Percentiles rank a stretch among this genome's conserved stretches.
Conservation (phyloP, 2,888 invertebrate species). For the Cerceris rybyensis region DNA sequence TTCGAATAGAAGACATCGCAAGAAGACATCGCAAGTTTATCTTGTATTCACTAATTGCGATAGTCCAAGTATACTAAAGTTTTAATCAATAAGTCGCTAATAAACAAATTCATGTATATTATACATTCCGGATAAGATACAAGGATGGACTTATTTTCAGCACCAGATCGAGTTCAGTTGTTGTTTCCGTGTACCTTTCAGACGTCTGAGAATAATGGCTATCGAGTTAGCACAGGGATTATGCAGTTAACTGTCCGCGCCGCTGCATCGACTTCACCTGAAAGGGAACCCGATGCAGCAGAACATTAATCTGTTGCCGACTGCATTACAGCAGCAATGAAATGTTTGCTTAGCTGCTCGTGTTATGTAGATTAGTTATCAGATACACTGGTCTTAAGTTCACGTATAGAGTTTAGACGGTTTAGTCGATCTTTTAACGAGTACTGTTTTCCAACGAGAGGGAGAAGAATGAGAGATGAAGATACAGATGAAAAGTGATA, state of each 20-base stretch:
- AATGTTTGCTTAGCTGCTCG: slow-evolving; percentile 43
- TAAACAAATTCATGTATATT: neutral
- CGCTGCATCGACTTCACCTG: slow-evolving; percentile 18
- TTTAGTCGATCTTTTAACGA: slow-evolving; percentile 7
- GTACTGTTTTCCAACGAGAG: neutral
- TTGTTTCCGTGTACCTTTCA: slow-evolving; percentile 28
- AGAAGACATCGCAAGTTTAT: too few species aligned
- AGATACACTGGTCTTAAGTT: slow-evolving; percentile 17
- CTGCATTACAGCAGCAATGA: slow-evolving; percentile 22
- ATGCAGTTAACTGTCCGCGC: neutral
- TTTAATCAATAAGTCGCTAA: neutral
- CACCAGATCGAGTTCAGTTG: neutral
- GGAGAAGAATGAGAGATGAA: neutral
- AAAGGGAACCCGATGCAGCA: slow-evolving; percentile 9
- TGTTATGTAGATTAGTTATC: slow-evolving; percentile 51
- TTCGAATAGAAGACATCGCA: too few species aligned
- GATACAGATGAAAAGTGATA: neutral
- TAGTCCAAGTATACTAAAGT: too few species aligned
- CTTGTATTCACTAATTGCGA: too few species aligned
- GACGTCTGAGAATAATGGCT: slow-evolving; percentile 15
- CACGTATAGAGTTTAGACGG: slow-evolving; percentile 10
- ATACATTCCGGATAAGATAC: neutral
- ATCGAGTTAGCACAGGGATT: slow-evolving; percentile 15
- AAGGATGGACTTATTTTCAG: slow-evolving; percentile 10
- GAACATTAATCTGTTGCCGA: slow-evolving; percentile 45